Base-by-base conservation (phyloP, 1,140 invertebrate genomes). In the Drosophila biarmipes region DNA sequence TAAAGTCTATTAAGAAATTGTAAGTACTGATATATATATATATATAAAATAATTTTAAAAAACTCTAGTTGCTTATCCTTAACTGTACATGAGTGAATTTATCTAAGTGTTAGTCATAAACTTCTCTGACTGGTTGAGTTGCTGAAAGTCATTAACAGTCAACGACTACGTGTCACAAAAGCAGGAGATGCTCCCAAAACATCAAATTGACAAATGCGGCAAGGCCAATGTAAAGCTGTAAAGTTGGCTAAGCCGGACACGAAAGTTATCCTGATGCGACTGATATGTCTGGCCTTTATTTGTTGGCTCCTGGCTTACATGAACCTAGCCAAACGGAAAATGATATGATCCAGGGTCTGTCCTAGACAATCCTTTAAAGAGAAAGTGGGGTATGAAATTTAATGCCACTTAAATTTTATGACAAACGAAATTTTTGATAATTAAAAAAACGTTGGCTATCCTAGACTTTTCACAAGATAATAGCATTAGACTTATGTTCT, bases 61-160 rank as follows among this genome's bases (percentile, higher is more conserved):
- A n/a, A n/a, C n/a, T 24, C 3, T 24, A 24, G 24, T 31, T 31
- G 4, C 24, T 45, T 11, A 45, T 14, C 11, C n/a, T 17, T 21
- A 53, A 19, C 11, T 45, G 24, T 46, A n/a, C 8, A 3, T 38
- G 2, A 31, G 6, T 6, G n/a, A 29, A n/a, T 27, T 21, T n/a
- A 14, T 40, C 15, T 14, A 12, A 38, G n/a, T 40, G 34, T 38
- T 69, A 34, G 42, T 54, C 63, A 46, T 48, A 69, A 69, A 69
- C 63, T 69, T 54, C 19, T 12, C 34, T 68, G 14, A 67, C 45
- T 69, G 49, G 49, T 56, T 68, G 63, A 48, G 19, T 55, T 69
- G 66, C 66, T 63, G 69, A 55, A 69, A 69, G 62, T 69, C 63
- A 69, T 69, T 56, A 69, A 69, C 63, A 69, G 63, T 54, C 63